Conservation (phyloP, 2,113 vertebrate species). For the Laterallus jamaicensis region DNA sequence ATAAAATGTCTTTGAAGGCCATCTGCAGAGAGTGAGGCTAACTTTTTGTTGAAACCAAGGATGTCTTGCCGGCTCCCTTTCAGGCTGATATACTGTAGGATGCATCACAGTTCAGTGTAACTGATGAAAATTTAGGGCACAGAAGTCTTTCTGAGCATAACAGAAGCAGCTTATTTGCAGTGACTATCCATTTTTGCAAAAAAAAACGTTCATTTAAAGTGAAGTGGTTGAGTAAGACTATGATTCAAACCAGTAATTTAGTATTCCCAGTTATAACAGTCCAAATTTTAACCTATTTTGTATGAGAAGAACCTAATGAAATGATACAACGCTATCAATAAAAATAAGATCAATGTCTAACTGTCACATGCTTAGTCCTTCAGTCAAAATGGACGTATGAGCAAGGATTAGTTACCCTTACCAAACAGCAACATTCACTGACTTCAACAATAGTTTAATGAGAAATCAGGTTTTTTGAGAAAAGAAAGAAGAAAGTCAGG, state of each 20-base stretch:
- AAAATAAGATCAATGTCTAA: background rate
- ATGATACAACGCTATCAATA: background rate
- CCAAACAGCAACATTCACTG: background rate
- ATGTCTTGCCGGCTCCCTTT: background rate
- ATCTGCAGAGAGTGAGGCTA: background rate
- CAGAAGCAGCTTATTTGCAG: background rate
- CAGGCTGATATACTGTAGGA: background rate
- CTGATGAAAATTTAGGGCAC: background rate
- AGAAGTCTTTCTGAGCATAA: background rate
- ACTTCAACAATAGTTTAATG: background rate
- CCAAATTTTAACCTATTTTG: background rate
- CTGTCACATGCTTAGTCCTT: background rate
- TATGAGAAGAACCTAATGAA: background rate
- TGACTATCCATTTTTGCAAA: background rate
- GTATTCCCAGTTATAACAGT: background rate
- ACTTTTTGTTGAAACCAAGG: constrained; percentile 8
- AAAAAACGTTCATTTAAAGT: background rate
- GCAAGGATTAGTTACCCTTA: background rate
- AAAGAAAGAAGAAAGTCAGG: background rate
- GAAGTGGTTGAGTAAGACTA: background rate
- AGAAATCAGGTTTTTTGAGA: background rate
- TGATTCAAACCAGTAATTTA: background rate
- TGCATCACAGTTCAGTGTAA: background rate
- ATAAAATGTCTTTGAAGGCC: constrained; percentile 23
- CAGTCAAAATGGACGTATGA: background rate